A percentile compares a stretch with the other conserved stretches of the same genome.
Conservation (phyloP, 2,113 vertebrate species). For the Eurypyga helias region DNA sequence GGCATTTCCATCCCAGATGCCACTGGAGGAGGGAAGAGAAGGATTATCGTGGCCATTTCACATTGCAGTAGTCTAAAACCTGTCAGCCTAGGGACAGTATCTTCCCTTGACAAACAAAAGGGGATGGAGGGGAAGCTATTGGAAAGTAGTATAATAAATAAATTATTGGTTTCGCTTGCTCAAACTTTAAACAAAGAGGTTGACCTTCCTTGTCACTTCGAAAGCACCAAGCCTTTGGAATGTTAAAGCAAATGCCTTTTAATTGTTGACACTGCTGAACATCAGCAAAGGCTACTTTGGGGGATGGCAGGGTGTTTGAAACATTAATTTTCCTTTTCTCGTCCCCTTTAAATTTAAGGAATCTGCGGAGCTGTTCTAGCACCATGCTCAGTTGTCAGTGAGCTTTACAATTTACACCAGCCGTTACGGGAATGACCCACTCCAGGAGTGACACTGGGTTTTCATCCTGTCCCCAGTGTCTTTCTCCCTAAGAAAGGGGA, state of each 20-base stretch:
- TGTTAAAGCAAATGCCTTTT: neutral
- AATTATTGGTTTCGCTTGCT: neutral
- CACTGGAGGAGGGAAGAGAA: neutral
- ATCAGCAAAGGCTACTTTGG: neutral
- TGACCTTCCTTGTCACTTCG: neutral
- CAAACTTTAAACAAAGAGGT: neutral
- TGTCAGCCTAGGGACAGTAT: conserved; percentile 13
- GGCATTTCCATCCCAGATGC: conserved; percentile 22
- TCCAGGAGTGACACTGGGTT: neutral
- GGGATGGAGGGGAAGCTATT: neutral
- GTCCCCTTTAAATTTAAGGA: neutral
- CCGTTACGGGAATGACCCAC: neutral
- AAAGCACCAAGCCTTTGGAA: neutral
- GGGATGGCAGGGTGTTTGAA: neutral
- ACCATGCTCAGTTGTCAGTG: neutral
- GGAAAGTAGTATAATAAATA: neutral
- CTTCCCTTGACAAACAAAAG: neutral
- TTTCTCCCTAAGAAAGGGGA: neutral
- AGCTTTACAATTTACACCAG: neutral
- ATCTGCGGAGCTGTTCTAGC: neutral
- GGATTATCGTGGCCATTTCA: conserved; percentile 20
- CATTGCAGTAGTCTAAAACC: neutral
- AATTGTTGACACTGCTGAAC: neutral
- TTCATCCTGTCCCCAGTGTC: neutral
- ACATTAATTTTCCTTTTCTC: neutral